Evolutionary conservation across 2,797 vertebrate genomes (phyloP), one percentile per base, ranked within the genome.

Genomic region (Astyanax mexicanus): DNA sequence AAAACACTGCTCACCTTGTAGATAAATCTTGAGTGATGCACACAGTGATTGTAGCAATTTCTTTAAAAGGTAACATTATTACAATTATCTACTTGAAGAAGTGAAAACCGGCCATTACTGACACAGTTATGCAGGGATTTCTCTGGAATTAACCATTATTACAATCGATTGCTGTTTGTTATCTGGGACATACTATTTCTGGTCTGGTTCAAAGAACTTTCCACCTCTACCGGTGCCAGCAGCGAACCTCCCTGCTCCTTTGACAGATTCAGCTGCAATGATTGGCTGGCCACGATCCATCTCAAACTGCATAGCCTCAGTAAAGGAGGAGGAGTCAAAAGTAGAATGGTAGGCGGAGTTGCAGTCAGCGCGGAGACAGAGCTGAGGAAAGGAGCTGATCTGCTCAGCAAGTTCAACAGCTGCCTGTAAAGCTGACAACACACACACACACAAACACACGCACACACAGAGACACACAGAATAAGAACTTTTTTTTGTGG

Each of bases 361-460:
- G 82, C 81, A 79, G 82, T 93, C 90, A 0, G 90, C 80, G 1
- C 78, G 75, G 55, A 94, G 79, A 17, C 90, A 91, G 77, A 84
- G 84, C 89, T 92, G 91, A 72, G 90, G 83, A 86, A 94, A 94
- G 42, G 82, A 51, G 69, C 87, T 87, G 83, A 86, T 87, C 88
- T 93, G 80, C 73, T 93, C 82, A 0, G 91, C 91, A 65, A 93
- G 62, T 71, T 90, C 85, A 78, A 92, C 70, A 42, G 91, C 85
- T 8, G 52, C 81, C 77, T 88, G 81, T 72, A 93, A 85, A 51
- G 84, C 89, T 94, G 81, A n/a, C n/a, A n/a, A 27, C 85, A 82
- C n/a, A n/a, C n/a, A 75, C 1, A 42, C 27, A 78, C 29, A 74
- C 15, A 74, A 29, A 65, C 7, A 42, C 42, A 57, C 32, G 65